These are phyloP conservation scores for Taenaris catops DNA, from an alignment of 2,888 invertebrate species.

Conservation along the genomic window DNA sequence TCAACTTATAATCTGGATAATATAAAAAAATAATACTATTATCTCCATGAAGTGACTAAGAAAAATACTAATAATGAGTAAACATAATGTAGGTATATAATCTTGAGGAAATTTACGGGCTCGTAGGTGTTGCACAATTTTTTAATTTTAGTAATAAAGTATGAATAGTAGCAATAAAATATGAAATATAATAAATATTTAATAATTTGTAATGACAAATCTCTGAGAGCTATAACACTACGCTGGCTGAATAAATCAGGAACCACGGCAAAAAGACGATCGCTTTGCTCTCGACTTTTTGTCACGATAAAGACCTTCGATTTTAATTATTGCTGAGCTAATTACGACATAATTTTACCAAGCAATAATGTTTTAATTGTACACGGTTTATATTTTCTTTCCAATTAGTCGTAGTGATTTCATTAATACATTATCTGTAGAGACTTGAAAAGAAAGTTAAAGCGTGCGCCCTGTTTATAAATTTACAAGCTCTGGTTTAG, in stretches of 20 bases:
- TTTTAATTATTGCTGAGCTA: constrained; percentile 66
- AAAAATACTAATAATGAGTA: no score
- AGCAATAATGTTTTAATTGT: constrained; percentile 75
- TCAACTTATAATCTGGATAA: no score
- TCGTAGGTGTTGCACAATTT: no score
- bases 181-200: background rate
- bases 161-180: no score
- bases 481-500: background rate
- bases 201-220: background rate
- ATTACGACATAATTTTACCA: constrained; percentile 71
- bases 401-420: constrained; percentile 49
- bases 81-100: no score
- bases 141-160: no score
- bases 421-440: constrained; percentile 53
- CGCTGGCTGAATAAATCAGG: constrained; percentile 34
- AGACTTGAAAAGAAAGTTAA: constrained; percentile 2
- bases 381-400: constrained; percentile 49
- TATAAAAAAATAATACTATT: no score
- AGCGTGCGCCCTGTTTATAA: background rate
- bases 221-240: constrained; percentile 2
- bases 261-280: constrained; percentile 49
- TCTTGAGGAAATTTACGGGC: no score
- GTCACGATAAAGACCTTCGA: constrained; percentile 63
- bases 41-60: no score
- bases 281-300: constrained; percentile 66